Conservation (phyloP, 2,888 invertebrate genomes). For the Petrophora chlorosata region DNA sequence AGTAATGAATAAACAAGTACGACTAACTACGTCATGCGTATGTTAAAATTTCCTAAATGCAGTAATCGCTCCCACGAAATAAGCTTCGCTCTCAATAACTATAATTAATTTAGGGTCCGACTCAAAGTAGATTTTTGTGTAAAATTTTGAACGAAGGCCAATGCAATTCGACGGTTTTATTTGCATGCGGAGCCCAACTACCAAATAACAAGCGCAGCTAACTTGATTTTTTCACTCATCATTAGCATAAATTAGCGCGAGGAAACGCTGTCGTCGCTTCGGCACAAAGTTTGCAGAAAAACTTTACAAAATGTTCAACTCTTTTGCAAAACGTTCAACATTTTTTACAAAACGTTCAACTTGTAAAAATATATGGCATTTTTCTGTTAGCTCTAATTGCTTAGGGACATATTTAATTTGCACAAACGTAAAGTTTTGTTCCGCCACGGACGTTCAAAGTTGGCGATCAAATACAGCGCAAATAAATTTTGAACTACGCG, state of each 20-base stretch:
- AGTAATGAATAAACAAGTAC: too few species aligned
- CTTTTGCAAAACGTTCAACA: not conserved
- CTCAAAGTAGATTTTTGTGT: too few species aligned
- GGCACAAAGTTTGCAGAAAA: not conserved
- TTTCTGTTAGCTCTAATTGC: conserved; percentile 41
- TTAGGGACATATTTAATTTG: conserved; percentile 39
- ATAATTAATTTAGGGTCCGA: too few species aligned
- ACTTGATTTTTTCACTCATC: conserved; percentile 7
- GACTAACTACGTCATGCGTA: too few species aligned
- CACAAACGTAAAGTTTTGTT: conserved; percentile 8
- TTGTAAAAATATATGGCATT: conserved; percentile 40
- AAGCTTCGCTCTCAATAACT: too few species aligned
- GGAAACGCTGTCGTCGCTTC: conserved; percentile 16
- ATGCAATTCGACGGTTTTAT: too few species aligned
- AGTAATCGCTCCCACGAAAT: too few species aligned
- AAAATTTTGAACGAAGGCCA: too few species aligned
- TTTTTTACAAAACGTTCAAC: conserved; percentile 19
- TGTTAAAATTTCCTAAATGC: too few species aligned
- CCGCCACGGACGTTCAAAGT: conserved; percentile 1
- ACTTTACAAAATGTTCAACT: not conserved
- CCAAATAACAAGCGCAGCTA: not conserved
- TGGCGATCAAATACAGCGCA: not conserved
- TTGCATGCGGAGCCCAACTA: conserved; percentile 18
- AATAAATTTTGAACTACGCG: conserved; percentile 3
- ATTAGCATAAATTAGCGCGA: conserved; percentile 40